A percentile compares a stretch with the other conserved stretches of the same genome.
Conservation (phyloP, 2,797 vertebrate genomes). For the Pogoniulus pusillus region DNA sequence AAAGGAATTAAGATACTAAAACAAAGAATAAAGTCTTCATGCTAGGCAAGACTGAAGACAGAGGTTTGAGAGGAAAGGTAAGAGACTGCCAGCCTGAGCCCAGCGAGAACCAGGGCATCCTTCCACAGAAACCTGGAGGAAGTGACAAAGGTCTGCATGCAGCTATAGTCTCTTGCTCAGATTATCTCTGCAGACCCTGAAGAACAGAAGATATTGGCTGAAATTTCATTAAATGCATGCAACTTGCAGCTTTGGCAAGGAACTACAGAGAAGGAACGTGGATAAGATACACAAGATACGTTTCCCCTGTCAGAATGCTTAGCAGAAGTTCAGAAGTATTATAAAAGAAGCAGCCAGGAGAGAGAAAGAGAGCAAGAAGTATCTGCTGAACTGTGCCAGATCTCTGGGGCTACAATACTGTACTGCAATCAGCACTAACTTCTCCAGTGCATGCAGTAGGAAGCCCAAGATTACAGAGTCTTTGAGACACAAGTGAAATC, state of each 20-base stretch:
- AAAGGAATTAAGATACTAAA: background rate
- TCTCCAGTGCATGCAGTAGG: background rate
- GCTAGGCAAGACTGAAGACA: background rate
- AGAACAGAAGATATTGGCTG: background rate
- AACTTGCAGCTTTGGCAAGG: background rate
- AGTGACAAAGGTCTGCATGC: background rate
- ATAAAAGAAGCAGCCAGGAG: background rate
- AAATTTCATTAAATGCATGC: background rate
- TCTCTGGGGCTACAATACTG: background rate
- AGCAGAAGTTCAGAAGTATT: background rate
- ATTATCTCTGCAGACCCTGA: background rate
- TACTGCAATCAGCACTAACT: background rate
- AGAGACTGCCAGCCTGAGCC: background rate
- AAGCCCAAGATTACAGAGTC: background rate
- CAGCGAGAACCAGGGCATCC: background rate
- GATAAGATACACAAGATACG: background rate
- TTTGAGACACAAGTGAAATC: background rate
- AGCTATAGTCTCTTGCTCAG: background rate
- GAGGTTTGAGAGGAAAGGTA: background rate
- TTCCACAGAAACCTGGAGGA: background rate
- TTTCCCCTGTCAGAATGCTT: background rate
- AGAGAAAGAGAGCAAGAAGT: background rate
- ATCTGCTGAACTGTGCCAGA: background rate
- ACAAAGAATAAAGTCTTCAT: background rate
- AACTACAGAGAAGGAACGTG: background rate